A percentile compares a stretch with the other conserved stretches of the same genome.
phyloP scores from a whole-genome alignment of 2,888 invertebrate genomes.

The Aplocera efformata region DNA sequence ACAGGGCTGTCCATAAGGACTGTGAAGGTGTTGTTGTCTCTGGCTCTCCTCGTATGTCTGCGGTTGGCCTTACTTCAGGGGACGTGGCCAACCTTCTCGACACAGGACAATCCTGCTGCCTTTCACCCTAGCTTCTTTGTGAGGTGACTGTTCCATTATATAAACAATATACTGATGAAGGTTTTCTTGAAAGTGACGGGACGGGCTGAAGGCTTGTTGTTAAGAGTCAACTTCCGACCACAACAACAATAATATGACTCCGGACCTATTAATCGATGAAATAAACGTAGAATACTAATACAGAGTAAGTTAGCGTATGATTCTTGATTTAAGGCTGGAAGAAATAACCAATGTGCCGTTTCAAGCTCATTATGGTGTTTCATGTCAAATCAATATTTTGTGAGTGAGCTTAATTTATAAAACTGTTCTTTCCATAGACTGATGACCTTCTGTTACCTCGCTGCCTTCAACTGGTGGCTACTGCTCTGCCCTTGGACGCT shows the following conservation, averaged over 20 bases:
- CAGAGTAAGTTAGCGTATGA: too few species aligned
- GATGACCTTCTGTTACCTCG: constrained; percentile 89
- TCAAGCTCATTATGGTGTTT: too few species aligned
- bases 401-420: constrained; percentile 1
- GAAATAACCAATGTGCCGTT: too few species aligned
- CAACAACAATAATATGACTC: too few species aligned
- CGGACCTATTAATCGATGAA: too few species aligned
- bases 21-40: constrained; percentile 79
- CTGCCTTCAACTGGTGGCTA: constrained; percentile 90
- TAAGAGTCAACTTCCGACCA: too few species aligned
- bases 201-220: too few species aligned
- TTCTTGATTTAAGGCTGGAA: too few species aligned
- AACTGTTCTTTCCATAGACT: constrained; percentile 76
- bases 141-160: constrained; percentile 9
- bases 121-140: constrained; percentile 13
- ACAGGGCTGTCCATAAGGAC: constrained; percentile 81
- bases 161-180: too few species aligned
- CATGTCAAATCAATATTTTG: too few species aligned
- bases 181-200: too few species aligned
- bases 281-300: too few species aligned
- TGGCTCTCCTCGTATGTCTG: constrained; percentile 7
- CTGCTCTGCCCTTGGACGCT: constrained; percentile 86
- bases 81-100: constrained; percentile 12
- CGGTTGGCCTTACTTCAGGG: constrained; percentile 17
- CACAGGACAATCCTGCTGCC: constrained; percentile 16